phyloP scores from a whole-genome alignment of 2,113 vertebrate genomes.

The Tapirus terrestris region DNA sequence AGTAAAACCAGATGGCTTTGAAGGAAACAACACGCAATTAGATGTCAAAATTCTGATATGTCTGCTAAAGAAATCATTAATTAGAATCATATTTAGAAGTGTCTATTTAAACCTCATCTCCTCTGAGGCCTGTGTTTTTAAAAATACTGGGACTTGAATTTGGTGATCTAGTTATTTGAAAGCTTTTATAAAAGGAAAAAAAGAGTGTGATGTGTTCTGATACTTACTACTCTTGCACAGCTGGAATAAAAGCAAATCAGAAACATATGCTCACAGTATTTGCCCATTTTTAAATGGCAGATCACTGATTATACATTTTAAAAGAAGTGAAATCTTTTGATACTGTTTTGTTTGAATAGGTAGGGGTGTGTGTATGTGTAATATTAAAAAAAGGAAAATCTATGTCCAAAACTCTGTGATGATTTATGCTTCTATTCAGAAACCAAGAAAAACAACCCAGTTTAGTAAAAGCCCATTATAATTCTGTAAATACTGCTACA shows the following conservation, averaged over 20 bases:
- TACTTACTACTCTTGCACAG: neutral
- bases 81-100: constrained; percentile 42
- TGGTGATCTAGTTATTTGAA: constrained; percentile 39
- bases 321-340: constrained; percentile 45
- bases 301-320: constrained; percentile 15
- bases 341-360: constrained; percentile 32
- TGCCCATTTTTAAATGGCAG: constrained; percentile 34
- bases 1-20: constrained; percentile 36
- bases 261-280: constrained; percentile 2
- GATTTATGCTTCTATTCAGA: constrained; percentile 36
- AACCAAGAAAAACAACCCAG: constrained; percentile 30
- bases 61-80: constrained; percentile 49
- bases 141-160: constrained; percentile 45
- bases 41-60: constrained; percentile 34
- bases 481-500: neutral
- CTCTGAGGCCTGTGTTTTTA: constrained; percentile 22
- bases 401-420: neutral
- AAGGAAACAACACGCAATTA: constrained; percentile 33
- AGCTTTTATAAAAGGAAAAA: neutral
- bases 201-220: constrained; percentile 41
- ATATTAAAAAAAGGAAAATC: constrained; percentile 37
- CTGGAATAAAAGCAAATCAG: constrained; percentile 55
- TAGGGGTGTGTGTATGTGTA: neutral
- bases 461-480: constrained; percentile 31
- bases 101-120: constrained; percentile 44